These are phyloP conservation scores for Danionella dracula DNA, from an alignment of 2,797 vertebrate genomes.

Conservation along the genomic window DNA sequence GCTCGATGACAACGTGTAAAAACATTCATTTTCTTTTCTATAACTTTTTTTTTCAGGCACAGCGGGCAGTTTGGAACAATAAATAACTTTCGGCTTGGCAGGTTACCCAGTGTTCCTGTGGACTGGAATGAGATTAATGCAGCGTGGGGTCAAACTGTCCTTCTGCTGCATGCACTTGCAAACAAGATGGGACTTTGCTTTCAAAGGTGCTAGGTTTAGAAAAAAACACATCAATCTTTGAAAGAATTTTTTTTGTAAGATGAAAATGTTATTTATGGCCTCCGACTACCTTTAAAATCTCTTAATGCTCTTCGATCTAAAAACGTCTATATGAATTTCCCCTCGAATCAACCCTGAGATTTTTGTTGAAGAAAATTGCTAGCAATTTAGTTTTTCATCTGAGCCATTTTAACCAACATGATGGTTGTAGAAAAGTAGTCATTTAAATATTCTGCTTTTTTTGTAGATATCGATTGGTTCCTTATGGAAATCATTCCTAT, in stretches of 20 bases:
- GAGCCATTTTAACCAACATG: no score
- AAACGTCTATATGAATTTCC: no score
- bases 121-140: constrained; percentile 99
- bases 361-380: no score
- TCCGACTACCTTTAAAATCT: no score
- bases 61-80: constrained; percentile 98
- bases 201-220: constrained; percentile 73
- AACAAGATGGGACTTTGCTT: constrained; percentile 97
- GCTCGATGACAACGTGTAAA: no score
- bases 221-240: not conserved
- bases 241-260: no score
- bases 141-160: constrained; percentile 96
- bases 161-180: constrained; percentile 91
- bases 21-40: not conserved
- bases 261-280: no score
- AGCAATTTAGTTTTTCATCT: no score
- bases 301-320: no score
- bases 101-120: constrained; percentile 93
- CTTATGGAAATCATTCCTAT: constrained; percentile 96
- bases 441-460: no score
- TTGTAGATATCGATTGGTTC: constrained; percentile 89
- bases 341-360: no score
- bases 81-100: constrained; percentile 95
- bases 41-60: constrained; percentile 72
- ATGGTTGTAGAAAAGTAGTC: no score